Evolutionary conservation across 2,888 invertebrate genomes (phyloP).

Genomic region (Chelonus formosanus): DNA sequence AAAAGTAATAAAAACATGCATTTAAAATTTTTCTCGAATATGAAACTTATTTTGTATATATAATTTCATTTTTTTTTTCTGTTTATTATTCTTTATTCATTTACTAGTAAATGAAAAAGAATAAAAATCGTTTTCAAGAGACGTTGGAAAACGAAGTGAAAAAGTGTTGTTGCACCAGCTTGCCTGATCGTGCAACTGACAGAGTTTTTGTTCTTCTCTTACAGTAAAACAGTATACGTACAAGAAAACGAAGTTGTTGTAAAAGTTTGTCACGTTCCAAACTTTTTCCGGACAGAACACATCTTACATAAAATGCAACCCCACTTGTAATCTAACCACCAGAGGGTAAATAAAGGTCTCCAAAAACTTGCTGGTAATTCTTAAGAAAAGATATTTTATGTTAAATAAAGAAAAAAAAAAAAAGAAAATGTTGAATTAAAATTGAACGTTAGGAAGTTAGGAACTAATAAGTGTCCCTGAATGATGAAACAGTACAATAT

Average conservation of each 20-base stretch:
- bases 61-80: conserved; percentile 11
- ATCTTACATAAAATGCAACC: conserved; percentile 33
- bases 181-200: conserved; percentile 32
- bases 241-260: conserved; percentile 12
- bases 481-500: background rate
- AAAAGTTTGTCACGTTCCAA: conserved; percentile 29
- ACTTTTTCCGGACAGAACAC: conserved; percentile 29
- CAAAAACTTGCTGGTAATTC: background rate
- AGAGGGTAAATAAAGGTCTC: conserved; percentile 17
- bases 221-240: conserved; percentile 22
- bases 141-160: conserved; percentile 28
- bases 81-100: conserved; percentile 17
- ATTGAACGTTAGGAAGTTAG: no score
- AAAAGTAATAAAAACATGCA: no score
- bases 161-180: conserved; percentile 30
- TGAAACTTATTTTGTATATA: background rate
- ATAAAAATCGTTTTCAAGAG: conserved; percentile 14
- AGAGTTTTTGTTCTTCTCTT: conserved; percentile 25
- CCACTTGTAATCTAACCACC: conserved; percentile 18
- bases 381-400: background rate
- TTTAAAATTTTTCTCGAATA: no score
- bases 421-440: background rate
- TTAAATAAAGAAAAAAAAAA: background rate
- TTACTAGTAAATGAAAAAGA: conserved; percentile 17
- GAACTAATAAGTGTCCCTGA: background rate